Evolutionary conservation across 1,140 invertebrate species (phyloP).

Genomic region (Eurytemora carolleeae): DNA sequence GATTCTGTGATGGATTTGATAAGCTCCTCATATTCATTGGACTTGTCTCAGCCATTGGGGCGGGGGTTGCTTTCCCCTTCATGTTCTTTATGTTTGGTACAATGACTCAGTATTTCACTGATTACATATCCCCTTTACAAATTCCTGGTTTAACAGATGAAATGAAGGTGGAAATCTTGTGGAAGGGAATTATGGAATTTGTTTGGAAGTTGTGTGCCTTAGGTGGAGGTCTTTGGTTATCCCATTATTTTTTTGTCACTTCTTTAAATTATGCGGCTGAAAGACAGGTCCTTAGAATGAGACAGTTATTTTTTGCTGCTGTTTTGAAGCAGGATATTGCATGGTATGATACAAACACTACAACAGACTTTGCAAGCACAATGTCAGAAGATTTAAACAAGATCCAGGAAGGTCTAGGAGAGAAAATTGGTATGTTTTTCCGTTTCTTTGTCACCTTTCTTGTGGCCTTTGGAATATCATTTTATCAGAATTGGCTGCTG

Average conservation of each 20-base stretch:
- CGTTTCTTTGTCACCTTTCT: conserved; percentile 22
- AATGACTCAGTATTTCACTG: conserved; percentile 4
- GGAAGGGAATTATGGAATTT: background rate
- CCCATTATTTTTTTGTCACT: conserved; percentile 17
- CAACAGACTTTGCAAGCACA: conserved; percentile 32
- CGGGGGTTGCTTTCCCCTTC: background rate
- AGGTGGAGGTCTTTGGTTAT: background rate
- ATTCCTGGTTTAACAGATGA: too few species aligned
- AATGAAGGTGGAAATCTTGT: background rate
- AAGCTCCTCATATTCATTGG: too few species aligned
- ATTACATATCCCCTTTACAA: too few species aligned
- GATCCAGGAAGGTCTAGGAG: conserved; percentile 34
- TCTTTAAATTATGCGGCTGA: conserved; percentile 18
- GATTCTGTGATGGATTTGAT: too few species aligned
- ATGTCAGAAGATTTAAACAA: conserved; percentile 33
- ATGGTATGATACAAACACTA: conserved; percentile 35
- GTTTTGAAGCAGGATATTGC: conserved; percentile 35
- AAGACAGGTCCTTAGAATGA: conserved; percentile 18
- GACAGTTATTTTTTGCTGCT: conserved; percentile 19
- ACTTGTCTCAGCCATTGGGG: background rate
- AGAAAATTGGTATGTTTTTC: conserved; percentile 32
- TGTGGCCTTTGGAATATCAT: background rate
- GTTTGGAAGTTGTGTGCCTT: background rate
- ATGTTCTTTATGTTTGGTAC: background rate
- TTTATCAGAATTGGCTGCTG: background rate